These are phyloP conservation scores for Limnephilus lunatus DNA, from an alignment of 2,888 invertebrate genomes.

Conservation along the genomic window DNA sequence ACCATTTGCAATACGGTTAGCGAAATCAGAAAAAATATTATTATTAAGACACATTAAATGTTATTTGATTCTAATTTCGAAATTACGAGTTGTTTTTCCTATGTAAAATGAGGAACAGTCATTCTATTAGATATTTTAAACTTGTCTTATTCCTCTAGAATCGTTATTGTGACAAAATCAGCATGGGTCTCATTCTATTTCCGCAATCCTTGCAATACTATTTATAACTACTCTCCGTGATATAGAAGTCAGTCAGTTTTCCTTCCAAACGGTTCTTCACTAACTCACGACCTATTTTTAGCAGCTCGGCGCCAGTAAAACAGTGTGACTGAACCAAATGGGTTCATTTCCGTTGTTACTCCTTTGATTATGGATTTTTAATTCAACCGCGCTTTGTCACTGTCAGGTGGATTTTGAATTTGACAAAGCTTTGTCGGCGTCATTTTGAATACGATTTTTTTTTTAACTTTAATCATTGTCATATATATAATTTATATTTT, in stretches of 20 bases:
- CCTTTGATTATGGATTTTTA: not conserved
- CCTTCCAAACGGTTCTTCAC: not conserved
- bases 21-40: no score
- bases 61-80: no score
- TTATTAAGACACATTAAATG: no score
- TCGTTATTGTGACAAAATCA: not conserved
- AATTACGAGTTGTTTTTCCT: no score
- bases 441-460: not conserved
- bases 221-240: not conserved
- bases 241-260: not conserved
- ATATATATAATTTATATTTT: no score
- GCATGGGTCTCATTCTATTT: not conserved
- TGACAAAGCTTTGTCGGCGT: not conserved
- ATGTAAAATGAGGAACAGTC: no score
- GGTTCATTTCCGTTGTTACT: not conserved
- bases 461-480: no score
- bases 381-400: not conserved
- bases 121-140: not conserved
- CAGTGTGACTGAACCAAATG: not conserved
- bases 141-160: no score
- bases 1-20: no score
- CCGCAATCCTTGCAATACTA: not conserved
- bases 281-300: not conserved
- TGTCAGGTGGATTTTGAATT: not conserved
- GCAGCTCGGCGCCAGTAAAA: not conserved